Base-by-base conservation (phyloP, 2,888 invertebrate species). In the Brachycybe producta region DNA sequence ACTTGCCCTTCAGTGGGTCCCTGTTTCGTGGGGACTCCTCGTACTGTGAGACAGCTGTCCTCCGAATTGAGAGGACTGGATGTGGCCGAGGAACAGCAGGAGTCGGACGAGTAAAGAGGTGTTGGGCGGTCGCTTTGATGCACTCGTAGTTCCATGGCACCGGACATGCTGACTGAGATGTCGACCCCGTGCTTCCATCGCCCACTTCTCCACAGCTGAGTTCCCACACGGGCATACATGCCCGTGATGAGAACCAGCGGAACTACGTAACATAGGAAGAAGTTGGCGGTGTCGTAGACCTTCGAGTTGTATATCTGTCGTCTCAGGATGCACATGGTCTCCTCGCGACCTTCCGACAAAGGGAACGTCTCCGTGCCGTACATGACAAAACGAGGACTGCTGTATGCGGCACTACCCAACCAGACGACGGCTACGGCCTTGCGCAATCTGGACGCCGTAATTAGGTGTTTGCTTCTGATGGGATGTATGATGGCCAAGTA, bases 401-500 rank as follows among this genome's bases (percentile, higher is more conserved):
- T 85, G 70, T 86, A 86, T 1, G 80, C 71, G 1, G 84, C 84
- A 56, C 86, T 83, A 17, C 82, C 75, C 47, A 84, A 72, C 88
- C 88, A 88, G 4, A 87, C 86, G 2, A 78, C 73, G 19, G 78
- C 69, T 58, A 87, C 83, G 46, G 83, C 82, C 62, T 82, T 78
- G 71, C 81, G 73, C 44, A 88, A 72, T 60, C 83, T 73, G 32
- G 75, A 76, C 7, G 82, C 77, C 0, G 86, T 86, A 53, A 86
- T 72, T 57, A 86, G 82, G 62, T 83, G 82, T 63, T 84, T 82
- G 65, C 84, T 84, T 32, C 82, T 80, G 57, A 85, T 84, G 24
- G 82, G 87, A 65, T 80, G 85, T 61, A 82, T 84, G 61, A 82
- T 86, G 43, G 86, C 88, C 62, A 87, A 79, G 65, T 88, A 88